A percentile compares a stretch with the other conserved stretches of the same genome.
Conservation (phyloP, 2,797 vertebrate genomes). For the Notolabrus celidotus region DNA sequence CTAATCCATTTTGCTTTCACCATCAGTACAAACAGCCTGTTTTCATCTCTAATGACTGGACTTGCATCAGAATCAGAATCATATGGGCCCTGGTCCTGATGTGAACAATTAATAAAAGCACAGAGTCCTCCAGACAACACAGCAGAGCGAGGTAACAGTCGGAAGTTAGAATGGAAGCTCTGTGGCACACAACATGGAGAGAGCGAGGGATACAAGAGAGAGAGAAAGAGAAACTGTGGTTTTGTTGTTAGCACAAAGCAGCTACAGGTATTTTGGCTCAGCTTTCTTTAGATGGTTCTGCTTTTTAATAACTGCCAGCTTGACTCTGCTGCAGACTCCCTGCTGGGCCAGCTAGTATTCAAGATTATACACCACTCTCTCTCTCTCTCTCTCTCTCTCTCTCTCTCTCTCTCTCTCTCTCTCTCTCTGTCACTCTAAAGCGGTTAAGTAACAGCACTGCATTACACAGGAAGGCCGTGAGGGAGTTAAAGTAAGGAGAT, state of each 20-base stretch:
- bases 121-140: background rate
- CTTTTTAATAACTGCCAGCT: conserved; percentile 4
- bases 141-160: background rate
- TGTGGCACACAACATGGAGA: background rate
- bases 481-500: conserved; percentile 8
- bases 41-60: no score
- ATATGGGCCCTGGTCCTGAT: background rate
- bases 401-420: background rate
- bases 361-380: conserved; percentile 1
- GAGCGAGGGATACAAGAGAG: background rate
- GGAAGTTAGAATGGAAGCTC: background rate
- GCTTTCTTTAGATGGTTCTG: background rate
- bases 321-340: conserved; percentile 11
- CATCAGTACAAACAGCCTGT: no score
- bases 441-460: conserved; percentile 1
- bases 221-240: background rate
- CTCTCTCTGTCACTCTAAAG: background rate
- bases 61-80: no score
- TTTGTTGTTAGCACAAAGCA: conserved; percentile 10
- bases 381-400: background rate
- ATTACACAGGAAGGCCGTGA: background rate
- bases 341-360: conserved; percentile 4
- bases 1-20: no score
- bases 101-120: background rate
- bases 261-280: conserved; percentile 22